Base-by-base conservation (phyloP, 2,797 vertebrate species). In the Oceanodroma leucorhoa region DNA sequence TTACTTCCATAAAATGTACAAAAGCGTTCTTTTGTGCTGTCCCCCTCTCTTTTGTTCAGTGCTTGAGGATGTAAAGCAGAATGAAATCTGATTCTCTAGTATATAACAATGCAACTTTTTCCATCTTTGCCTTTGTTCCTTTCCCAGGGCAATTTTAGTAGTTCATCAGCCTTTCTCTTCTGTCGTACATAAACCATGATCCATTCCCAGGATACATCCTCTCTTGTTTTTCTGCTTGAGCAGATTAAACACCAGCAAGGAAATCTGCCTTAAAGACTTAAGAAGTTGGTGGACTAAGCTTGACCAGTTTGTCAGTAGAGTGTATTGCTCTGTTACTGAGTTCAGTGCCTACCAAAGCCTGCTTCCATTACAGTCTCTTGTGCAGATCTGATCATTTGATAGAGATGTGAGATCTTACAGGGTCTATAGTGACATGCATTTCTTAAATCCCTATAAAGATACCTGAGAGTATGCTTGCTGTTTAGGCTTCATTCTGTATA, bases 171-270 rank as follows among this genome's bases (percentile, higher is more conserved):
- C 26, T 70, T 54, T 66, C 27, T 78, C 5, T 67, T 78, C 40
- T 75, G 8, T 82, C 1, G 0, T 36, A 24, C 0, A 0, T 81
- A 46, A 77, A 61, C 20, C 14, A 26, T 54, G n/a, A n/a, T n/a
- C n/a, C n/a, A n/a, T n/a, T n/a, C n/a, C n/a, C n/a, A n/a, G n/a
- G n/a, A n/a, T n/a, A 83, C 13, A 32, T 66, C 6, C 12, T 60
- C 2, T 19, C 21, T 41, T 71, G 9, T n/a, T 89, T 81, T 88
- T 81, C 11, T 84, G 30, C 61, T 89, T 89, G n/a, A 60, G 40
- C 41, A 77, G 34, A n/a, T 45, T 19, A 41, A 57, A 32, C 13
- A 27, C 9, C 9, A 57, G 38, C 36, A 55, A 34, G 24, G 43
- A 40, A 40, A 2, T 40, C 34, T 86, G 6, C 24, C 6, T 50